Conservation (phyloP, 2,797 vertebrate genomes). For the Lagodon rhomboides region DNA sequence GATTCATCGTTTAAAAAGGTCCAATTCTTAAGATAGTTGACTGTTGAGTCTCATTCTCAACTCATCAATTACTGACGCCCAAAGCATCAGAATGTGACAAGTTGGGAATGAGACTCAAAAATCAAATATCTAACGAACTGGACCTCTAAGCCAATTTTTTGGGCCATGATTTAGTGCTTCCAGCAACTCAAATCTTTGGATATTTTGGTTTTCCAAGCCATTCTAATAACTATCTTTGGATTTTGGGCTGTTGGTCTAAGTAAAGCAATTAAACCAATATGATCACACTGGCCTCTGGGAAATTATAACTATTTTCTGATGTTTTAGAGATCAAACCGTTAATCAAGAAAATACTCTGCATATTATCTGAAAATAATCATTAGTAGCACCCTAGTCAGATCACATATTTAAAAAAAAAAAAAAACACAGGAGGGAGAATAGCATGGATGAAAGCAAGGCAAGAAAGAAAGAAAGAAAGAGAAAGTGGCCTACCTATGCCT, state of each 20-base stretch:
- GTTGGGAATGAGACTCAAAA: too few relatives aligned
- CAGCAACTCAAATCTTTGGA: background rate
- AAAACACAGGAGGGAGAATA: background rate
- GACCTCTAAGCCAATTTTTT: background rate
- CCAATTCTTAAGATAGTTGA: too few relatives aligned
- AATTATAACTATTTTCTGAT: background rate
- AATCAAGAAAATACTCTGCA: background rate
- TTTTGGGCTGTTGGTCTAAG: background rate
- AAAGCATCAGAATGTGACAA: too few relatives aligned
- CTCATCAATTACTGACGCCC: too few relatives aligned
- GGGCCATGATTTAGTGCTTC: background rate
- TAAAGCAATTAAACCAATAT: background rate
- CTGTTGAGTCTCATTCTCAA: too few relatives aligned
- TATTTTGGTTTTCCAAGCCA: background rate
- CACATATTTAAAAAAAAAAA: background rate
- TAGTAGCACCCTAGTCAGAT: background rate
- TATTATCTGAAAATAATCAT: background rate
- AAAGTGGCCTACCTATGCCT: slow-evolving; percentile 87
- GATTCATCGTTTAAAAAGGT: too few relatives aligned
- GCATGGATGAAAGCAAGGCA: background rate
- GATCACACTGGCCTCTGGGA: background rate
- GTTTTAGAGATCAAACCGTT: background rate
- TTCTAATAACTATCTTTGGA: background rate
- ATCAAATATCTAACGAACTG: too few relatives aligned
- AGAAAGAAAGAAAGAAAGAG: background rate